phyloP scores from a whole-genome alignment of 1,140 invertebrate genomes.

The Caenorhabditis inopinata region DNA sequence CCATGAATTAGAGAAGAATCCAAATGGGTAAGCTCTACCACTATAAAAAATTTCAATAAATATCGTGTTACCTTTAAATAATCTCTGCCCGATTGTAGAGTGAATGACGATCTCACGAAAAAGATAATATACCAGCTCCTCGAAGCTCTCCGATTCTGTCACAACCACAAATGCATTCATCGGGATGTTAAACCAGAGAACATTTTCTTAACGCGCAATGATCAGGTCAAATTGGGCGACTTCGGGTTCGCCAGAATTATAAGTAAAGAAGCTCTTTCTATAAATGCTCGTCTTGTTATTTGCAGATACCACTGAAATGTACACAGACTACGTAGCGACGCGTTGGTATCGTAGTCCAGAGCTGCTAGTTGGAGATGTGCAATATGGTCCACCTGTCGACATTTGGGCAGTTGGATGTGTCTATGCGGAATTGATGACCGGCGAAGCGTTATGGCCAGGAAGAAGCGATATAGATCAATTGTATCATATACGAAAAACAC shows the following conservation, averaged over 20 bases:
- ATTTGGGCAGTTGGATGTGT: conserved; percentile 91
- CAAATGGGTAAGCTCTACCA: conserved; percentile 72
- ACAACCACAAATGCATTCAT: conserved; percentile 77
- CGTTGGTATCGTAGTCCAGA: conserved; percentile 94
- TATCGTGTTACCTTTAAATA: no score
- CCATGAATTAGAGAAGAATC: conserved; percentile 89
- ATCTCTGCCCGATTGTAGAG: conserved; percentile 68
- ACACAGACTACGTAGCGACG: conserved; percentile 98
- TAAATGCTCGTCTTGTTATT: not conserved
- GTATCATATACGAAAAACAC: conserved; percentile 86
- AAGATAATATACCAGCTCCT: conserved; percentile 93
- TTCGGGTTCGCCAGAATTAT: conserved; percentile 97
- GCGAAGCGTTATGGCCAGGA: conserved; percentile 94
- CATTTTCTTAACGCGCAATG: conserved; percentile 88
- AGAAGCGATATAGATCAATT: conserved; percentile 97
- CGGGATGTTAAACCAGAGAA: conserved; percentile 82
- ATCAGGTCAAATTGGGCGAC: conserved; percentile 94
- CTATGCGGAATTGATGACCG: conserved; percentile 88
- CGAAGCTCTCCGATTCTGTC: conserved; percentile 90
- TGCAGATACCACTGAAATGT: conserved; percentile 84
- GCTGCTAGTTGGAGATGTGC: conserved; percentile 90
- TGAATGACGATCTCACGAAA: conserved; percentile 84
- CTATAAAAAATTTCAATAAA: no score
- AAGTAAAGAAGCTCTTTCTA: conserved; percentile 76
- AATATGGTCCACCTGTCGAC: conserved; percentile 93